Evolutionary conservation across 2,113 vertebrate species (phyloP), one percentile per base, ranked within the genome.

Genomic region (Cettia cetti): DNA sequence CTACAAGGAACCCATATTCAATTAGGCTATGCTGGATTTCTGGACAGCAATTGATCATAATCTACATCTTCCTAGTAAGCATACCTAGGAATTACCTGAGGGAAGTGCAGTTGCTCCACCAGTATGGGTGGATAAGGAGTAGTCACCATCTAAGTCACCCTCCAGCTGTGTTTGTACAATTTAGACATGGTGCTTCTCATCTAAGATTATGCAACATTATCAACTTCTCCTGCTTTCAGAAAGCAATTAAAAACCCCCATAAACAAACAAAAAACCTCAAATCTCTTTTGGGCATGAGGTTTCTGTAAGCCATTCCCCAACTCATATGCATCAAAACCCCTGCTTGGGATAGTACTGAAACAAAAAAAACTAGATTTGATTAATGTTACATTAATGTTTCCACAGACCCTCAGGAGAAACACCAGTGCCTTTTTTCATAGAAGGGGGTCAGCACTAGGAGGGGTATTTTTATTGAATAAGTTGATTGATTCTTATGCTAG

Each of bases 311-410:
- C 52, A 24, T 53, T 85, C 27, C 8, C 10, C 15, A 11, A 50
- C 40, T 75, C 24, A 15, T 5, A 18, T 2, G 7, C 39, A 27
- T 47, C 63, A 54, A 47, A 80, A 59, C 20, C 28, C 12, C n/a
- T 82, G 40, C 17, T 83, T 77, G 75, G 28, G 39, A 64, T 11
- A 40, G 27, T 11, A 63, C 35, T 54, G 64, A 90, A 92, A 81
- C 28, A 37, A 33, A 82, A 82, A 69, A 86, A 86, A 86, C 19
- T 18, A 50, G 50, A 40, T 35, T 95, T 81, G 80, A 47, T 27
- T 89, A 77, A 50, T 54, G 64, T 30, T 65, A 27, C 64, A 92
- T 86, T 90, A 83, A 64, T 90, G 90, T 96, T 95, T 92, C 90
- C 68, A 94, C 33, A 83, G 68, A 74, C 68, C 82, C 47, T 77